Evolutionary conservation across 2,797 vertebrate genomes (phyloP).

Genomic region (Ciconia nigra): DNA sequence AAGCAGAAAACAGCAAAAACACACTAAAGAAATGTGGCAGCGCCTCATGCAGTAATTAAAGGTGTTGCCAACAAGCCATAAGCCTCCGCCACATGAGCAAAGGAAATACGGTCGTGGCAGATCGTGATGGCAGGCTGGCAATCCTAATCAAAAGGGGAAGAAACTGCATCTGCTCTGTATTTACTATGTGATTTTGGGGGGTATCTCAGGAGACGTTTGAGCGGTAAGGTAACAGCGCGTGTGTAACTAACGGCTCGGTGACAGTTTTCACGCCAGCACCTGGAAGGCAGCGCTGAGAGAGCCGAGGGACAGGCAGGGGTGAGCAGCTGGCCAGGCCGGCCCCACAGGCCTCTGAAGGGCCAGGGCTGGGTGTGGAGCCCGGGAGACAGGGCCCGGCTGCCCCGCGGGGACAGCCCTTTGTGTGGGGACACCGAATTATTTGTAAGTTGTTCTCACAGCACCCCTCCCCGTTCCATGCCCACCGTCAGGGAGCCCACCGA

Average conservation of each 20-base stretch:
- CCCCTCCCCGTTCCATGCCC: background rate
- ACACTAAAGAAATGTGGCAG: background rate
- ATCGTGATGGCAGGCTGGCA: background rate
- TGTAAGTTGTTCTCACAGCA: background rate
- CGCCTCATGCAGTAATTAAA: background rate
- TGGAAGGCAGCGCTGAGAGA: background rate
- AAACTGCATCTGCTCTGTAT: fast-evolving
- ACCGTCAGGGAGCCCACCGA: background rate
- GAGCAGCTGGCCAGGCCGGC: background rate
- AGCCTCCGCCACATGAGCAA: background rate
- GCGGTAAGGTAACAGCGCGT: background rate
- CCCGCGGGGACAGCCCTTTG: background rate
- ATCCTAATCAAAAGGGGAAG: background rate
- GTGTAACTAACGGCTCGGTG: background rate
- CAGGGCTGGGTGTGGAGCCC: background rate
- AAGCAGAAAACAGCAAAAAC: background rate
- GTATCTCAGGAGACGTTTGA: fast-evolving
- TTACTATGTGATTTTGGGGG: fast-evolving
- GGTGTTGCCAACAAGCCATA: background rate
- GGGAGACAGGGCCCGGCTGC: background rate
- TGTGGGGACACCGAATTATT: background rate
- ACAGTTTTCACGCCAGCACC: background rate
- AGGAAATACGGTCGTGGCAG: fast-evolving
- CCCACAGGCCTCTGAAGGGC: background rate
- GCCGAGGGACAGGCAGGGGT: background rate